Evolutionary conservation across 1,140 invertebrate species (phyloP).

Genomic region (Aradophagus sp.): DNA sequence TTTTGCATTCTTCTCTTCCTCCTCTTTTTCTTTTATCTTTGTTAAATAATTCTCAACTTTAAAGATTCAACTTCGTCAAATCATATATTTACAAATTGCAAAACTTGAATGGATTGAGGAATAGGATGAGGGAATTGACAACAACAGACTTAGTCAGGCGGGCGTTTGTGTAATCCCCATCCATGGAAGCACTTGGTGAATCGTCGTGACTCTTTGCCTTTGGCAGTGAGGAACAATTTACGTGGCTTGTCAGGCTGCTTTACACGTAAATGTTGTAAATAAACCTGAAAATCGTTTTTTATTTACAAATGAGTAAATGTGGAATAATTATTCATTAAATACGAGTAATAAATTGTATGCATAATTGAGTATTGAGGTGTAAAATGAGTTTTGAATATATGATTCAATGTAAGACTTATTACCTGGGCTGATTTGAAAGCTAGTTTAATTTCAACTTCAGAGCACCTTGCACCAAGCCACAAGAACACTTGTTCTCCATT

Average conservation of each 20-base stretch:
- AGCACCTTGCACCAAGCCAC: slow-evolving; percentile 96
- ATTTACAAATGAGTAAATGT: too few species aligned
- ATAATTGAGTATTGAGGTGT: too few species aligned
- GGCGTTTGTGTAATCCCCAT: slow-evolving; percentile 88
- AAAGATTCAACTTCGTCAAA: neutral
- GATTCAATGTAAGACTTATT: too few species aligned
- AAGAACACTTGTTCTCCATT: slow-evolving; percentile 98
- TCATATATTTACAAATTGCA: slow-evolving; percentile 22
- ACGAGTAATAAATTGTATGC: too few species aligned
- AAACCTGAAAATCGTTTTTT: slow-evolving; percentile 81
- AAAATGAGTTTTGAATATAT: too few species aligned
- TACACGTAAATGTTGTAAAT: slow-evolving; percentile 96
- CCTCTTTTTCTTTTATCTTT: too few species aligned
- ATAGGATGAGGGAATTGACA: neutral
- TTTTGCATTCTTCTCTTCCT: too few species aligned
- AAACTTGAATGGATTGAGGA: slow-evolving; percentile 33
- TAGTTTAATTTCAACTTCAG: slow-evolving; percentile 99
- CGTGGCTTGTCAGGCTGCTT: slow-evolving; percentile 94
- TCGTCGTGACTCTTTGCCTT: slow-evolving; percentile 94
- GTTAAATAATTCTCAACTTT: too few species aligned
- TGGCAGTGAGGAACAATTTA: slow-evolving; percentile 96
- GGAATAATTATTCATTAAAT: too few species aligned
- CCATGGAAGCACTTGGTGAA: slow-evolving; percentile 99
- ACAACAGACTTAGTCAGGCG: slow-evolving; percentile 79
- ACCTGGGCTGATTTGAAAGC: slow-evolving; percentile 99